Evolutionary conservation across 2,113 vertebrate species (phyloP).

Genomic region (Grantiella picta): DNA sequence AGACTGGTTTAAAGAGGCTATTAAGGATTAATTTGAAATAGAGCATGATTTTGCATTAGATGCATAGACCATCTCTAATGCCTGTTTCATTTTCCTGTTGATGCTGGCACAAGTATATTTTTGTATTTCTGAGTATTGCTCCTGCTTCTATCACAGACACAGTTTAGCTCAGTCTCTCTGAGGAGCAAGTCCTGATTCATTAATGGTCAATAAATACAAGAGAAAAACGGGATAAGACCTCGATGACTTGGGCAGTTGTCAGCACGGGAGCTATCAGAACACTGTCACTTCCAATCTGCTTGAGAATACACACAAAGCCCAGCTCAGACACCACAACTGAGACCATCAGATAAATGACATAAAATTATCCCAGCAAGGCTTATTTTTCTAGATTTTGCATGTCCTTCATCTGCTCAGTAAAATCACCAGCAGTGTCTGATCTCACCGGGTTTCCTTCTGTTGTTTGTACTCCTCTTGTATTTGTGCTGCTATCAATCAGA

Average conservation of each 20-base stretch:
- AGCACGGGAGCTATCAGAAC: not conserved
- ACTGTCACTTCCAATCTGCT: not conserved
- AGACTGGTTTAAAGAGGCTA: not conserved
- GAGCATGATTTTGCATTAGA: not conserved
- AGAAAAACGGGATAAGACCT: not conserved
- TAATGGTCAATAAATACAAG: conserved; percentile 11
- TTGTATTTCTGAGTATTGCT: conserved; percentile 24
- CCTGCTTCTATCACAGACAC: not conserved
- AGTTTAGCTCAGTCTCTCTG: conserved; percentile 5
- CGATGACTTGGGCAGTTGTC: not conserved
- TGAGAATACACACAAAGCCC: not conserved
- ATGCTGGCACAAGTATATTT: not conserved
- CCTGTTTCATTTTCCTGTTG: conserved; percentile 27
- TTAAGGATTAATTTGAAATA: conserved; percentile 6
- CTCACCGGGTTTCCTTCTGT: not conserved
- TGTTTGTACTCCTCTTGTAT: not conserved
- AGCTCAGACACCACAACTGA: not conserved
- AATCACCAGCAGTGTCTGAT: not conserved
- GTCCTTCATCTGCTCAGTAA: not conserved
- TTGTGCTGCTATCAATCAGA: not conserved
- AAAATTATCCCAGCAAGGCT: not conserved
- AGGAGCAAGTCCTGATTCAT: conserved; percentile 14
- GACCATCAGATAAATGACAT: not conserved
- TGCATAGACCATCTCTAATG: not conserved
- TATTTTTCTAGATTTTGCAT: not conserved